Evolutionary conservation across 2,888 invertebrate genomes (phyloP), one percentile per base, ranked within the genome.

Genomic region (Allygus modestus): DNA sequence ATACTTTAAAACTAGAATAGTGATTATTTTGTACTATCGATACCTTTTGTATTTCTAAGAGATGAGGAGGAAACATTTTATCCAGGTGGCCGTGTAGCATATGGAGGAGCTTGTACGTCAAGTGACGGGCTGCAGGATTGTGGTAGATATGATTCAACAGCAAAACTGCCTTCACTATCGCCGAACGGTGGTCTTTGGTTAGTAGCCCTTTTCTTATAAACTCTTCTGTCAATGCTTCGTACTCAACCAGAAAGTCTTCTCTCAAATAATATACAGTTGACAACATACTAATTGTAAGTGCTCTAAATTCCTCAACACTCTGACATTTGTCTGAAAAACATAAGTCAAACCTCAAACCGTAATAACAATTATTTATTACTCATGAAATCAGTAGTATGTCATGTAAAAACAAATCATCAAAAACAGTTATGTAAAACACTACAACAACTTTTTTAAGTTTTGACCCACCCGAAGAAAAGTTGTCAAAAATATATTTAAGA

Each of bases 261-360:
- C 54, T 79, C 58, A 79, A 20, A 37, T 58, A 79, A 58, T 15
- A 9, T 12, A 33, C 26, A n/a, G 79, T 58, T 54, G 79, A 79
- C 28, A 79, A 31, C 79, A 79, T 79, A 37, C 79, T 58, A 17
- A 79, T 79, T 26, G 79, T 79, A 12, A 79, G 58, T 12, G 79
- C 79, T 79, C 33, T 54, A 51, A 58, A 79, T 5, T 79, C 79
- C 17, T 58, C 79, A 58, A 11, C 23, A 58, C n/a, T 79, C 17
- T 4, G 15, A 33, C 51, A 54, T 33, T 12, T 58, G 28, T 58
- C 79, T 77, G 5, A 71, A 71, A 28, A 46, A 37, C 37, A 37
- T 37, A 37, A 37, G 37, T 37, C 4, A 37, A n/a, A n/a, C n/a
- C n/a, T n/a, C n/a, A n/a, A n/a, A n/a, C n/a, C n/a, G n/a, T n/a